Evolutionary conservation across 2,797 vertebrate species (phyloP).

Genomic region (Acestrorhynchus altus): DNA sequence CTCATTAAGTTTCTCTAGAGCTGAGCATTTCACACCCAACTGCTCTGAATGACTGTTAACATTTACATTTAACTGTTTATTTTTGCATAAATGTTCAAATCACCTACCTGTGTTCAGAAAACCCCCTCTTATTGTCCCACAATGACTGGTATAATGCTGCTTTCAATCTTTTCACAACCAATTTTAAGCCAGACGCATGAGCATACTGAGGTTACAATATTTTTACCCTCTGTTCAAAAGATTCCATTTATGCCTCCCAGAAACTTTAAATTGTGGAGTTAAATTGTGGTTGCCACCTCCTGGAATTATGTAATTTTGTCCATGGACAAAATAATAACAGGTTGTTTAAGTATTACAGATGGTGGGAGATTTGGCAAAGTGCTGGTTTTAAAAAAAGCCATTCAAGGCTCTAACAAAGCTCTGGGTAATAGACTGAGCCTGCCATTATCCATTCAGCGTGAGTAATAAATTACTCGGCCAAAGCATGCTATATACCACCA

Average conservation of each 20-base stretch:
- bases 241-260: not conserved
- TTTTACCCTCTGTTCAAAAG: not conserved
- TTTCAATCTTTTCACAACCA: not conserved
- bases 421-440: conserved; percentile 86
- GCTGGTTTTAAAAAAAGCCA: conserved; percentile 75
- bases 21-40: too few species aligned
- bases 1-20: too few species aligned
- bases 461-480: conserved; percentile 93
- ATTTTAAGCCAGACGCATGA: not conserved
- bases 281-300: conserved; percentile 63
- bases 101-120: not conserved
- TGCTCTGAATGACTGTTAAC: too few species aligned
- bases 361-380: conserved; percentile 81
- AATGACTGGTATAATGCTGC: not conserved
- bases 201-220: not conserved
- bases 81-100: too few species aligned
- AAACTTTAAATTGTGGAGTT: conserved; percentile 51
- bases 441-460: conserved; percentile 93
- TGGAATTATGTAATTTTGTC: conserved; percentile 80
- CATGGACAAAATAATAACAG: conserved; percentile 80
- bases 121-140: not conserved
- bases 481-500: conserved; percentile 89
- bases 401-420: conserved; percentile 86
- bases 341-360: conserved; percentile 85
- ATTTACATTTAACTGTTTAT: too few species aligned